Base-by-base conservation (phyloP, 2,888 invertebrate species). In the Phortica magna region DNA sequence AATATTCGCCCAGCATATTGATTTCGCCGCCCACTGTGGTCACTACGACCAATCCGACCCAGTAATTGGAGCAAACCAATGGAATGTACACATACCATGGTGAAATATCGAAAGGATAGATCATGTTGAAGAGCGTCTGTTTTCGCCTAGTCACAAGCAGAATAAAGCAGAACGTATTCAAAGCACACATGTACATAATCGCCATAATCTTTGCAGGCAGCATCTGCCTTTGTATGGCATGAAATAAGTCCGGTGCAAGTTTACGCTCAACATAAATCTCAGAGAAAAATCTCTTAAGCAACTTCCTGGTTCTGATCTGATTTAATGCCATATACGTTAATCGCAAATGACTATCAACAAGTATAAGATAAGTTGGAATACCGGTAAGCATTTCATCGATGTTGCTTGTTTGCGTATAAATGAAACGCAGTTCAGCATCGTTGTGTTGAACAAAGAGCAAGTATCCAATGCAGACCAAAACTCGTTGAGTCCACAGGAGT, bases 1-100 rank as follows among this genome's bases (percentile, higher is more conserved):
- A 85, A n/a, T 87, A 74, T 72, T 82, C 88, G n/a, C 89, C 89
- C 76, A 90, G 64, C 1, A 89, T 75, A 83, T 89, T 90, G 0
- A 89, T 79, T 22, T 90, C 89, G 4, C 85, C 89, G 1, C 88
- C 81, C 0, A 90, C 73, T 67, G 83, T 84, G 7, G 83, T 82
- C 12, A 83, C 83, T 0, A 89, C 85, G 6, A 83, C 78, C 0
- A 83, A 17, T 12, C 89, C 87, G 43, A 84, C 80, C 84, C 87
- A 89, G 7, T 84, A 76, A 3, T 82, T 81, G 9, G 81, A 73
- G 0, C 77, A 1, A n/a, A 90, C 75, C 7, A 87, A 77, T 0
- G 89, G 83, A 0, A 84, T 61, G 22, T 81, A 90, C 5, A 80
- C 79, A 0, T 72, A 43, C 67, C 83, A 64, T 3, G 83, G 70